phyloP scores from a whole-genome alignment of 2,797 vertebrate species.

The Lepus townsendii region DNA sequence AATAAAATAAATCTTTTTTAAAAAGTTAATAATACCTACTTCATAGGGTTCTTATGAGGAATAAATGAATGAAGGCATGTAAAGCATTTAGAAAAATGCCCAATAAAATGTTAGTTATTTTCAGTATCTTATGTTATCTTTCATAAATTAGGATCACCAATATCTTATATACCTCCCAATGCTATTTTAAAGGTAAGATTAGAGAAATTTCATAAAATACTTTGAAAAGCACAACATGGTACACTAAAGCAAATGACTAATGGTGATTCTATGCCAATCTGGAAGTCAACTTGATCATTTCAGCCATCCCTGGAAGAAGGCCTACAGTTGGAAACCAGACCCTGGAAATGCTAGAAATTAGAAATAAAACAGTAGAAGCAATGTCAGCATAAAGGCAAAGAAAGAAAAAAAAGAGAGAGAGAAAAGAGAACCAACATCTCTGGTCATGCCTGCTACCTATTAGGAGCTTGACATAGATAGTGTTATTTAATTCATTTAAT shows the following conservation, averaged over 20 bases:
- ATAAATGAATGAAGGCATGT: conserved; percentile 34
- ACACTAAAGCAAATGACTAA: not conserved
- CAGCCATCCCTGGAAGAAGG: not conserved
- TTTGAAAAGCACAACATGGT: not conserved
- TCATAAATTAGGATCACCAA: conserved; percentile 25
- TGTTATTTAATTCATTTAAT: not conserved
- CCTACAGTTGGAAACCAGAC: not conserved
- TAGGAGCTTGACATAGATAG: not conserved
- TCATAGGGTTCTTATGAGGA: conserved; percentile 8
- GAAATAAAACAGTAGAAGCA: not conserved
- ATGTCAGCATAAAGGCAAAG: not conserved
- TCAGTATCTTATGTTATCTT: not conserved
- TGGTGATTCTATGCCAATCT: not conserved
- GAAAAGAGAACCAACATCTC: not conserved
- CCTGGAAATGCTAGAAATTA: not conserved
- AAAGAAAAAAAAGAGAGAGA: not conserved
- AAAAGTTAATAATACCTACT: conserved; percentile 31
- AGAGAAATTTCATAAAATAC: conserved; percentile 19
- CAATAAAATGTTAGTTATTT: conserved; percentile 17
- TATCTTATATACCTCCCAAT: not conserved
- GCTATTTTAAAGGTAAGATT: conserved; percentile 43
- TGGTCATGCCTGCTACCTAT: not conserved
- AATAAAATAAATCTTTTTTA: too few relatives aligned
- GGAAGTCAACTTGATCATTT: not conserved
- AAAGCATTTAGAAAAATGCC: conserved; percentile 46